A percentile compares a stretch with the other conserved stretches of the same genome.
Evolutionary conservation across 2,888 invertebrate genomes (phyloP).

Genomic region (Ennomos erosarius): DNA sequence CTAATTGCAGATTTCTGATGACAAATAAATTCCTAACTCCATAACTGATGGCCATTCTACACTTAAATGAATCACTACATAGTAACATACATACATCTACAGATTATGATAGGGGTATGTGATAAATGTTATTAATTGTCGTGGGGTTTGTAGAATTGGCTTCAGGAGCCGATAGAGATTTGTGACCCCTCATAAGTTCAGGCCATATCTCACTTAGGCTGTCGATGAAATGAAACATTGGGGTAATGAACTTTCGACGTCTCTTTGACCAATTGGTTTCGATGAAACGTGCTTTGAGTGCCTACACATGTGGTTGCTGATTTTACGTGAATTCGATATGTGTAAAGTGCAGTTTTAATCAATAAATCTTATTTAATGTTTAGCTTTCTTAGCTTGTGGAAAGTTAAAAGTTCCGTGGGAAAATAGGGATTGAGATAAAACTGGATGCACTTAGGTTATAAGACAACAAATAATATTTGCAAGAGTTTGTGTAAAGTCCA

Average conservation of each 20-base stretch:
- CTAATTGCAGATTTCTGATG: no score
- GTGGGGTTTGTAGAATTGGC: constrained; percentile 33
- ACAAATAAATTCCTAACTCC: not conserved
- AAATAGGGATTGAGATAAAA: no score
- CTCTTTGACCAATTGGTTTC: not conserved
- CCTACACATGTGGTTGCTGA: no score
- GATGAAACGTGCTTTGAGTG: constrained; percentile 7
- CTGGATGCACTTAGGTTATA: no score
- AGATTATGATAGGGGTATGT: constrained; percentile 33
- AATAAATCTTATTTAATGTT: no score
- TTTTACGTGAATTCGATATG: no score
- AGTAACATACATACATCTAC: not conserved
- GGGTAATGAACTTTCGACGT: constrained; percentile 10
- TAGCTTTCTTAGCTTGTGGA: no score
- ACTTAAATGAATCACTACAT: not conserved
- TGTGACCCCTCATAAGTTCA: constrained; percentile 27
- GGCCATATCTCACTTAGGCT: constrained; percentile 4
- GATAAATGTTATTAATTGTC: constrained; percentile 40
- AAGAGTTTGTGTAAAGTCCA: no score
- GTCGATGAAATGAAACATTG: constrained; percentile 19
- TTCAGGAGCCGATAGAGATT: constrained; percentile 24
- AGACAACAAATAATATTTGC: no score
- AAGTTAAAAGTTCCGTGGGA: no score
- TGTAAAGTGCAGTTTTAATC: no score
- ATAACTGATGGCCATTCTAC: constrained; percentile 8